These are phyloP conservation scores for Dasyornis broadbenti DNA, from an alignment of 2,113 vertebrate genomes.

Conservation along the genomic window DNA sequence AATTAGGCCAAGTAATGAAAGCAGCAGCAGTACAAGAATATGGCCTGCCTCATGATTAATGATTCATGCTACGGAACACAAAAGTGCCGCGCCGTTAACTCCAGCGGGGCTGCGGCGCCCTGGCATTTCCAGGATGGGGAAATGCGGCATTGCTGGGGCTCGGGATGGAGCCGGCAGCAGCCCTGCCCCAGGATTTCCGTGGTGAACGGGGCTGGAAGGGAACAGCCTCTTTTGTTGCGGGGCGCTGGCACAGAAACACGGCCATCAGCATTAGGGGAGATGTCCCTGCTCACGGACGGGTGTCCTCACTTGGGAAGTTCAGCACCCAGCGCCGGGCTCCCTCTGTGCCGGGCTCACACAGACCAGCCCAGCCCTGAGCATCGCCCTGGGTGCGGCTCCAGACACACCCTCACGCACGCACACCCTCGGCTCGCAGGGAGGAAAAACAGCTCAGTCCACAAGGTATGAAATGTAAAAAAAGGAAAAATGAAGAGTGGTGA, in stretches of 20 bases:
- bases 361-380: background rate
- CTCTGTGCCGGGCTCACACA: background rate
- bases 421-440: background rate
- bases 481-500: background rate
- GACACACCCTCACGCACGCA: accelerated
- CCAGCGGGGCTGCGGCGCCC: constrained; percentile 87
- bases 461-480: background rate
- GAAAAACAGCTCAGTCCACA: background rate
- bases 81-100: constrained; percentile 99
- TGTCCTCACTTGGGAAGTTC: constrained; percentile 38
- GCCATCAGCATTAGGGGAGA: constrained; percentile 32
- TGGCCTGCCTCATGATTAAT: constrained; percentile 99
- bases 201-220: constrained; percentile 71
- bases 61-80: constrained; percentile 99
- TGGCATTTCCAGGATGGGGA: constrained; percentile 96
- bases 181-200: constrained; percentile 68
- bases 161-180: constrained; percentile 78
- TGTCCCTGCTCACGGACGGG: constrained; percentile 41
- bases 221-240: constrained; percentile 61
- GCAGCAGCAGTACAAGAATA: constrained; percentile 99
- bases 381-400: background rate
- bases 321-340: background rate
- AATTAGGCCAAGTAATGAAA: constrained; percentile 99
- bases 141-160: constrained; percentile 80
- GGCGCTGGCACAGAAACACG: constrained; percentile 65